Evolutionary conservation across 2,888 invertebrate genomes (phyloP).

Genomic region (Ptilodon capucinus): DNA sequence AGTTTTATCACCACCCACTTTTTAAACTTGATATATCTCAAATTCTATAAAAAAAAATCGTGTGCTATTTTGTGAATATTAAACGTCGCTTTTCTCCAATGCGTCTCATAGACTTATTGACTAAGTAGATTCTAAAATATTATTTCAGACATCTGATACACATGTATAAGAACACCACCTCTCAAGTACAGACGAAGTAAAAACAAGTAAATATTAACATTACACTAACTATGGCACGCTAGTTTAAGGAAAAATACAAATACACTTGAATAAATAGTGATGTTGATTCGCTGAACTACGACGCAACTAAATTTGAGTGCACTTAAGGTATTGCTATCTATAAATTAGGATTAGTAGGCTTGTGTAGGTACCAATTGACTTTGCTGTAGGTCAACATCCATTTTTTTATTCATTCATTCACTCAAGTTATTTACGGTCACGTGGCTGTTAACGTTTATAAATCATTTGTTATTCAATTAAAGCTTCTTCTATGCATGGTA

Average conservation of each 20-base stretch:
- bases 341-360: too few relatives aligned
- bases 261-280: not conserved
- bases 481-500: not conserved
- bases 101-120: too few relatives aligned
- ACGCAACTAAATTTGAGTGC: too few relatives aligned
- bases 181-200: not conserved
- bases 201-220: not conserved
- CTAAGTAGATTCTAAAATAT: too few relatives aligned
- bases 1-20: too few relatives aligned
- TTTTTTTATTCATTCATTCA: slow-evolving; percentile 3
- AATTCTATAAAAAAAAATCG: too few relatives aligned
- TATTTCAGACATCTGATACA: too few relatives aligned
- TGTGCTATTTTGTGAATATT: too few relatives aligned
- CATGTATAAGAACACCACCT: not conserved
- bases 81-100: too few relatives aligned
- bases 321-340: too few relatives aligned
- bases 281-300: too few relatives aligned
- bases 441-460: not conserved
- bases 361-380: not conserved
- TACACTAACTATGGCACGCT: not conserved
- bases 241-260: not conserved
- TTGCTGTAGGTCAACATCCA: not conserved
- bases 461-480: slow-evolving; percentile 1
- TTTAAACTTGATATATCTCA: too few relatives aligned
- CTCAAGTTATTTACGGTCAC: slow-evolving; percentile 1